Evolutionary conservation across 2,888 invertebrate species (phyloP), one percentile per base, ranked within the genome.

Genomic region (Hedya salicella): DNA sequence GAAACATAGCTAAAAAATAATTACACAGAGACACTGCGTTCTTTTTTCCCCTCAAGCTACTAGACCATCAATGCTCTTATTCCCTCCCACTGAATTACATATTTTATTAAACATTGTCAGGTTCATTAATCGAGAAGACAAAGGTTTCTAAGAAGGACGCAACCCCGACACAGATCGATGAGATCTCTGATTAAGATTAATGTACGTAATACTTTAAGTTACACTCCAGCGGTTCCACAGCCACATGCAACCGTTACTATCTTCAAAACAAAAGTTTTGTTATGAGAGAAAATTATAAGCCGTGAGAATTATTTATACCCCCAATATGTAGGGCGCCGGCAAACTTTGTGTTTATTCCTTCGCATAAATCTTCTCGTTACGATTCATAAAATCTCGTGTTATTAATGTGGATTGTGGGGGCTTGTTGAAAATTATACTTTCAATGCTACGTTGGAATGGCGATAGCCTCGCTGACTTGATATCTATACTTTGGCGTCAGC

Each of bases 341-440:
- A 14, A 66, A 65, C 50, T 65, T 65, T 53, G 46, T 66, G 60
- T 66, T 65, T 66, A 66, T 66, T 66, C 46, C 60, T 60, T 60
- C 40, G 39, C 48, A 54, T 66, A 66, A 66, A 66, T 66, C 60
- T 60, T 59, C 32, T 54, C 40, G 65, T 60, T 66, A 60, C 65
- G 60, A 66, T 66, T 66, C 65, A 66, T 66, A 66, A 66, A 66
- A 60, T 48, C 60, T 65, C 60, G 48, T 42, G 48, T 53, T 66
- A 53, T 60, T 54, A 60, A 60, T 60, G 53, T 48, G 65, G 52
- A 60, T 66, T 53, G 53, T 52, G 57, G 59, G 46, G 17, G 53
- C 60, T 53, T 48, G 60, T 66, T 66, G 19, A 65, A 59, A 66
- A 53, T 60, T 60, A 48, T 66, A 30, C 40, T 60, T 57, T 11